Evolutionary conservation across 2,113 vertebrate species (phyloP).

Genomic region (Trachemys scripta): DNA sequence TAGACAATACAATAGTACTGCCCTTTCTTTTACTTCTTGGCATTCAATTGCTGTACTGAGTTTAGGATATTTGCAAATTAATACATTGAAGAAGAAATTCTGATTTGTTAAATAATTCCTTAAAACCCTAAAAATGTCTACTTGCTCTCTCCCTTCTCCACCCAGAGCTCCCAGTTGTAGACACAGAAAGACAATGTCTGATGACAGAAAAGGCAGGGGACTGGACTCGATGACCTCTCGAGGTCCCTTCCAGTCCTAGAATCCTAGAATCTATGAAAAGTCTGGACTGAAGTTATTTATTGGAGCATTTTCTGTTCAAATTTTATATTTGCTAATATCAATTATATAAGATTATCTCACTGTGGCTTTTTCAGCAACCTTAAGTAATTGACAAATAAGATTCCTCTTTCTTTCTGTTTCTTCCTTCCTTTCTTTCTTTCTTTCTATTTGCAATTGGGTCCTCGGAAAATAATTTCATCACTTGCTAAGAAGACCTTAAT

Average conservation of each 20-base stretch:
- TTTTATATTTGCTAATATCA: neutral
- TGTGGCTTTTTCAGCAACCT: neutral
- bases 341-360: neutral
- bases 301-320: neutral
- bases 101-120: neutral
- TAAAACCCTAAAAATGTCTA: neutral
- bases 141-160: neutral
- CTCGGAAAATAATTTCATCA: slow-evolving; percentile 43
- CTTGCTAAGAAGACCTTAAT: slow-evolving; percentile 35
- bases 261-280: neutral
- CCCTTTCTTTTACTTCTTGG: neutral
- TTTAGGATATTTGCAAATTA: neutral
- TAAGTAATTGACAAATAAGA: neutral
- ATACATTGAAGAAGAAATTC: neutral
- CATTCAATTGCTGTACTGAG: neutral
- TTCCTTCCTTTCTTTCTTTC: neutral
- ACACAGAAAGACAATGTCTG: neutral
- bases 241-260: too few relatives aligned
- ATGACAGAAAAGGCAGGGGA: neutral
- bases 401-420: neutral
- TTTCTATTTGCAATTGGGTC: slow-evolving; percentile 47
- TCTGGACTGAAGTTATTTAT: neutral
- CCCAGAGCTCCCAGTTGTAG: neutral
- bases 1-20: neutral
- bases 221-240: too few relatives aligned